Base-by-base conservation (phyloP, 1,140 invertebrate species). In the Heliconius himera region DNA sequence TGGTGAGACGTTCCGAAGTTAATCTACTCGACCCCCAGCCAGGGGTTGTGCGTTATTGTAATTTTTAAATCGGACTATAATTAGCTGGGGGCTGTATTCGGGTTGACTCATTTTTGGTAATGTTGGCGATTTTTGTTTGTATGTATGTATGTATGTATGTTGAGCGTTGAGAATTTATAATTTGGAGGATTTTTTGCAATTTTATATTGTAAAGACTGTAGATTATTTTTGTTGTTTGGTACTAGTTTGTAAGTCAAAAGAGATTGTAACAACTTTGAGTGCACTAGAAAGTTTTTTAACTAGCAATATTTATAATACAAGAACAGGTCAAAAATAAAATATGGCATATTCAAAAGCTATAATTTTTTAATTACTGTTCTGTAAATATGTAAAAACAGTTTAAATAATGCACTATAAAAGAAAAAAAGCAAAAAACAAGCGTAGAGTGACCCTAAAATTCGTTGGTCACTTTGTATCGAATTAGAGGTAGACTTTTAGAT, bases 1-100 rank as follows among this genome's bases (percentile, higher is more conserved):
- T 89, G 89, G 89, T 88, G 89, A 81, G 85, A 84, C 80, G 78
- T 84, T 85, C 85, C 83, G 79, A 83, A 89, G 87, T 82, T 86
- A 89, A 88, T 89, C 84, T 89, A 86, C 76, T 49, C 74, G 77
- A 82, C 86, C 86, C 86, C 81, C 82, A 41, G 77, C 76, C 51
- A 73, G 79, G 78, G 83, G 83, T 74, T 78, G 81, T 77, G 79
- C 83, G 82, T 84, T 84, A 84, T 84, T 81, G 82, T 85, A 81
- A 84, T 84, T 84, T 87, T 84, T 81, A 82, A 82, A 85, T 84
- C 81, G 76, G 74, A 84, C 81, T 79, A 78, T 81, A 73, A 78
- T 76, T 82, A 78, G 78, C 74, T 46, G 73, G 46, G 81, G 77
- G 77, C n/a, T 11, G 74, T 46, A 75, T 80, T 76, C 60, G 56